Conservation (phyloP, 2,113 vertebrate genomes). For the Gymnorhina tibicen region DNA sequence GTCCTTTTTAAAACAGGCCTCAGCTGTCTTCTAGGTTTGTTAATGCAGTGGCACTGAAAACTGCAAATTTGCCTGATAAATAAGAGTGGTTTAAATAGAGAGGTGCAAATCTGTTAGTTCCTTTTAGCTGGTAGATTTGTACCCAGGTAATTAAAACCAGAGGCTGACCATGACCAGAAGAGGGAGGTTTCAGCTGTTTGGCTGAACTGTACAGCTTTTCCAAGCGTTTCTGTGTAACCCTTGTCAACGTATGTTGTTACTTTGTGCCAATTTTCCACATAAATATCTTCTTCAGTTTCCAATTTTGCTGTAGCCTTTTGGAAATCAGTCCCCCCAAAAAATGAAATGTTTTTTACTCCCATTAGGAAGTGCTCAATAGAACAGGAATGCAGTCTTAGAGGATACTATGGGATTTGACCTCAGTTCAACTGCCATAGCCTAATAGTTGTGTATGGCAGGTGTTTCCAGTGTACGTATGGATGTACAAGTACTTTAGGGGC, state of each 20-base stretch:
- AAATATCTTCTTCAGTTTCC: background rate
- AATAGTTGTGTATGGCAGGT: background rate
- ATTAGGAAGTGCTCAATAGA: background rate
- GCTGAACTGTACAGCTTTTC: background rate
- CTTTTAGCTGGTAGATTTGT: background rate
- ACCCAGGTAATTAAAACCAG: background rate
- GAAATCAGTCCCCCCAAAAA: accelerated
- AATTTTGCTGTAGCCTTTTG: background rate
- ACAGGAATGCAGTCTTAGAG: background rate
- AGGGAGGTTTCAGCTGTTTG: background rate
- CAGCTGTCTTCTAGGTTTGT: background rate
- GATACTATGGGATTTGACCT: background rate
- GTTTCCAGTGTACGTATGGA: background rate
- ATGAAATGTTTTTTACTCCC: background rate
- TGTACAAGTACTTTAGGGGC: background rate
- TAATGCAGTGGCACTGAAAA: background rate
- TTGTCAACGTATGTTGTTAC: background rate
- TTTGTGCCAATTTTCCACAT: background rate
- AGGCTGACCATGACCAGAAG: background rate
- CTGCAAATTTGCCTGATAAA: background rate
- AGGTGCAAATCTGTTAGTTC: background rate
- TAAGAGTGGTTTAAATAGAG: background rate
- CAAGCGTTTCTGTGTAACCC: background rate
- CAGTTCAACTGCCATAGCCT: background rate
- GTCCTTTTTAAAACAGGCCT: background rate